Evolutionary conservation across 92 coral and sea anemone species (phyloP).

Genomic region (Isaurus tuberculatus): DNA sequence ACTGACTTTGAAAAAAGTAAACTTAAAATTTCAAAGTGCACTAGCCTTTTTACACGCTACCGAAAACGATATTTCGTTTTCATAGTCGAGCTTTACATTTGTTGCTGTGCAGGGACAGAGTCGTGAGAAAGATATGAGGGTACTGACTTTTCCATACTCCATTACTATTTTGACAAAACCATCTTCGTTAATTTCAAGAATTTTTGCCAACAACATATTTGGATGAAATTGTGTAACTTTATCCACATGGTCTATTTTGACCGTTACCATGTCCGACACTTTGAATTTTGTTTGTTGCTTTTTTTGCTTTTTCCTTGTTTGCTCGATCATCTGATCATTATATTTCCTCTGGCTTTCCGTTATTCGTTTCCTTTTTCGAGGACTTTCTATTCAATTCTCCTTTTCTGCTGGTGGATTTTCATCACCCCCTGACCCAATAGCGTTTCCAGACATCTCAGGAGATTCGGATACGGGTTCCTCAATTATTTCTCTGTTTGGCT

Average conservation of each 20-base stretch:
- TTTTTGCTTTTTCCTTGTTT: slow-evolving; percentile 49
- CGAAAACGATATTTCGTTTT: slow-evolving; percentile 37
- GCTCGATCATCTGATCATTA: slow-evolving; percentile 55
- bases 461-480: slow-evolving; percentile 9
- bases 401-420: background rate
- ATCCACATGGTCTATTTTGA: slow-evolving; percentile 53
- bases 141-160: slow-evolving; percentile 49
- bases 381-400: slow-evolving; percentile 27
- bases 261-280: slow-evolving; percentile 44
- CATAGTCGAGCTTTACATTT: slow-evolving; percentile 38
- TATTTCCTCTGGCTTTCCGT: slow-evolving; percentile 47
- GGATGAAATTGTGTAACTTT: slow-evolving; percentile 58
- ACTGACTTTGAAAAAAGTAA: too few species aligned
- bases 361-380: slow-evolving; percentile 41
- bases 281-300: slow-evolving; percentile 47
- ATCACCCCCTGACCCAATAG: slow-evolving; percentile 29
- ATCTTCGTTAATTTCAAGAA: slow-evolving; percentile 36
- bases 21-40: slow-evolving; percentile 27
- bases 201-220: slow-evolving; percentile 52
- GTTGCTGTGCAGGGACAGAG: slow-evolving; percentile 51
- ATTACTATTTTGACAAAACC: slow-evolving; percentile 54
- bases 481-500: slow-evolving; percentile 52
- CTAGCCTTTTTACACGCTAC: slow-evolving; percentile 42
- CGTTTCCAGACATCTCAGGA: slow-evolving; percentile 29
- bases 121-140: slow-evolving; percentile 35